These are phyloP conservation scores for Asteroscopus sphinx DNA, from an alignment of 2,888 invertebrate genomes.

Conservation along the genomic window DNA sequence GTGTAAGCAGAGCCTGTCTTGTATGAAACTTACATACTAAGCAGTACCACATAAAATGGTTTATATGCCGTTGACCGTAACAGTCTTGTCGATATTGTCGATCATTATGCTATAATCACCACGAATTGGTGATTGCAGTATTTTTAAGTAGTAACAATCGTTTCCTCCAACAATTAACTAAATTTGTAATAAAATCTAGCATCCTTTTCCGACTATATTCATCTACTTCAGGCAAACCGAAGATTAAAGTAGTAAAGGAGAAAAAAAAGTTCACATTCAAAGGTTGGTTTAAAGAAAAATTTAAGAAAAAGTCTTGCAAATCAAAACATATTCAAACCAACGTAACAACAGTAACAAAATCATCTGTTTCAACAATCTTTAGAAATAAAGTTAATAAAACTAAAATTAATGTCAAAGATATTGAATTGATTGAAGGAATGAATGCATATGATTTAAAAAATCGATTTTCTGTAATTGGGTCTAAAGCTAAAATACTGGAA, in stretches of 20 bases:
- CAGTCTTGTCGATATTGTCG: background rate
- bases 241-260: conserved; percentile 1
- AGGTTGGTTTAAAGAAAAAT: conserved; percentile 29
- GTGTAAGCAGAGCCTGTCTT: no score
- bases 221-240: conserved; percentile 17
- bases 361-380: conserved; percentile 49
- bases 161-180: background rate
- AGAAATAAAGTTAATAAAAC: conserved; percentile 54
- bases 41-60: no score
- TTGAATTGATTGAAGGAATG: conserved; percentile 59
- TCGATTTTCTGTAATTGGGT: conserved; percentile 54
- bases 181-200: background rate
- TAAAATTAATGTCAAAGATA: conserved; percentile 55
- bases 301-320: conserved; percentile 29
- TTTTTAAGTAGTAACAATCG: background rate
- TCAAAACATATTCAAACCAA: background rate
- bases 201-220: conserved; percentile 5
- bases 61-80: no score
- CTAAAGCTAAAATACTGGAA: conserved; percentile 60
- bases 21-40: no score
- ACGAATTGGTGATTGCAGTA: background rate
- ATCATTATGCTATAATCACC: background rate
- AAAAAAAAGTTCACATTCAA: conserved; percentile 12
- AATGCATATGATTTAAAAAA: conserved; percentile 52
- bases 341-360: background rate